These are phyloP conservation scores for Gymnorhina tibicen DNA, from an alignment of 2,113 vertebrate species.

Conservation along the genomic window DNA sequence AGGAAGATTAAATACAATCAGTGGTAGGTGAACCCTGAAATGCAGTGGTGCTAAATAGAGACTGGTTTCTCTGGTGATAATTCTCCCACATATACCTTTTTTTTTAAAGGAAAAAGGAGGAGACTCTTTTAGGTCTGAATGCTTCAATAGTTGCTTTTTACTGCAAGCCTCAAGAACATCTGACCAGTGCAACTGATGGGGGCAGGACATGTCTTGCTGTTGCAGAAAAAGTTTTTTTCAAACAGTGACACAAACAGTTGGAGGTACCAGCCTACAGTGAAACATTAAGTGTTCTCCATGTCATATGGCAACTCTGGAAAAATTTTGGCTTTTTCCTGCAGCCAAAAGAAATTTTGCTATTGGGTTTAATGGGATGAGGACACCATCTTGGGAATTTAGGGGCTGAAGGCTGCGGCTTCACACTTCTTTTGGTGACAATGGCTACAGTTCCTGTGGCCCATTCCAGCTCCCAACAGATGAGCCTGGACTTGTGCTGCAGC, in stretches of 20 bases:
- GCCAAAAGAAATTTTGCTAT: background rate
- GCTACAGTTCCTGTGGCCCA: background rate
- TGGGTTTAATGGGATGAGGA: background rate
- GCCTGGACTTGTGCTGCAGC: background rate
- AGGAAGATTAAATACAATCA: background rate
- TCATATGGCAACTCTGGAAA: background rate
- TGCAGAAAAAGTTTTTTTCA: background rate
- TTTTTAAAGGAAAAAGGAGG: background rate
- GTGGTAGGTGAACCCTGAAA: background rate
- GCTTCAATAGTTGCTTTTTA: background rate
- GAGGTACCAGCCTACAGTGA: background rate
- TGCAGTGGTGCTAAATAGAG: background rate
- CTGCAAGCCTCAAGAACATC: background rate
- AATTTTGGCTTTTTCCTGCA: background rate
- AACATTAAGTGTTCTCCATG: background rate
- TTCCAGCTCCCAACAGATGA: background rate
- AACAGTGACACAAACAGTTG: background rate
- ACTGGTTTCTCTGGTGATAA: background rate
- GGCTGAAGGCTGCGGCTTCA: background rate
- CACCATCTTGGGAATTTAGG: background rate
- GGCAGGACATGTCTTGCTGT: rapidly evolving
- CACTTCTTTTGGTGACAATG: background rate
- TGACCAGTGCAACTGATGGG: background rate
- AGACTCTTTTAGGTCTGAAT: background rate
- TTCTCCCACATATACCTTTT: background rate